Evolutionary conservation across 2,113 vertebrate genomes (phyloP).

Genomic region (Telmatochromis brachygnathus): DNA sequence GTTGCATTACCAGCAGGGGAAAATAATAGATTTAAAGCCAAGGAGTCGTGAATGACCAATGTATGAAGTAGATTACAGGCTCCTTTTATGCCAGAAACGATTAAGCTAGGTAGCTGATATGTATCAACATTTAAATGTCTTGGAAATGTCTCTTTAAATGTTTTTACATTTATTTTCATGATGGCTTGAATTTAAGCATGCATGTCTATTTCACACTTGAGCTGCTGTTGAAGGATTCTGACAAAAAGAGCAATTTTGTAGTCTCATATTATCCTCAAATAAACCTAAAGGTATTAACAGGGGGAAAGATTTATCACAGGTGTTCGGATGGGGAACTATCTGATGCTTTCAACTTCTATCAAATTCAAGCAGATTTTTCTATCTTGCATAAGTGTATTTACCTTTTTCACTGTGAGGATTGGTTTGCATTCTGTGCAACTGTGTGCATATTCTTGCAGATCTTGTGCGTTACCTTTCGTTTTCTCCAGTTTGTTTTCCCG

Average conservation of each 20-base stretch:
- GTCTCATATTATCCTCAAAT: neutral
- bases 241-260: neutral
- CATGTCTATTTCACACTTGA: neutral
- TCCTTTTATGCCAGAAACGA: neutral
- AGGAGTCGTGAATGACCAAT: neutral
- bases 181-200: neutral
- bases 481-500: slow-evolving; percentile 97
- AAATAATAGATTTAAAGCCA: neutral
- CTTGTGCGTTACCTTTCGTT: slow-evolving; percentile 81
- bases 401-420: neutral
- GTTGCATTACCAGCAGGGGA: neutral
- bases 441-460: neutral
- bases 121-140: neutral
- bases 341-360: neutral
- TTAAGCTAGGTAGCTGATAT: neutral
- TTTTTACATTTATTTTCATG: neutral
- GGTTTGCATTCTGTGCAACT: neutral
- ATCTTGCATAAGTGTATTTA: neutral
- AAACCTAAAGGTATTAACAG: neutral
- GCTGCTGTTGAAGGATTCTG: neutral
- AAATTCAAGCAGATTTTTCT: neutral
- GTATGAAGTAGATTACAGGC: neutral
- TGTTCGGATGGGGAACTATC: neutral
- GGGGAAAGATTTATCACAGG: neutral
- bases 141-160: neutral